Percentiles rank a stretch among this genome's conserved stretches.
phyloP scores from a whole-genome alignment of 2,797 vertebrate genomes.

The Lagodon rhomboides region DNA sequence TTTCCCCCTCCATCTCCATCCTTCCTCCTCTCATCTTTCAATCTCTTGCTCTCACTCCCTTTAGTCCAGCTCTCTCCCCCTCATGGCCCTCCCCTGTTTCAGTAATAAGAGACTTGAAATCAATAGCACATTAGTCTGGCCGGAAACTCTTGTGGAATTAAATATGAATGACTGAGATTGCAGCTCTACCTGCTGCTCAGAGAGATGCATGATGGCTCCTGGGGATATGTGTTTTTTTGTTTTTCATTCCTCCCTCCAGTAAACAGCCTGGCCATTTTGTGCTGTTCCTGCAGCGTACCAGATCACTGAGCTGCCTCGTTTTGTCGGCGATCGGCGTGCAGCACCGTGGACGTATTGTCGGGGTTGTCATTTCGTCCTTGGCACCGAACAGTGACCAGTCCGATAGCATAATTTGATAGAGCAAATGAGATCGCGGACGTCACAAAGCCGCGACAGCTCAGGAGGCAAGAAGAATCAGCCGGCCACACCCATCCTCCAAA shows the following conservation, averaged over 20 bases:
- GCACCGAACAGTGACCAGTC: slow-evolving; percentile 54
- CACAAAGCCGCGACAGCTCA: slow-evolving; percentile 80
- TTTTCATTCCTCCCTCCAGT: slow-evolving; percentile 55
- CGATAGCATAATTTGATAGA: slow-evolving; percentile 66
- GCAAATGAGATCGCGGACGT: slow-evolving; percentile 70
- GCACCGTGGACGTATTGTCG: slow-evolving; percentile 46
- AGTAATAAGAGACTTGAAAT: slow-evolving; percentile 88
- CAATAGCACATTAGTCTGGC: slow-evolving; percentile 90
- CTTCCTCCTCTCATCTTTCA: slow-evolving; percentile 67
- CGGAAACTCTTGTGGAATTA: slow-evolving; percentile 88
- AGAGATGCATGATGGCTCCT: slow-evolving; percentile 78
- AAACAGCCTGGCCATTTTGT: slow-evolving; percentile 78
- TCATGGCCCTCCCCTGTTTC: slow-evolving; percentile 68
- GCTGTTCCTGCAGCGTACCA: slow-evolving; percentile 52
- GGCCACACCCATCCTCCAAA: slow-evolving; percentile 78
- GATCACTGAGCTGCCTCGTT: slow-evolving; percentile 57
- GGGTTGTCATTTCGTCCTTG: slow-evolving; percentile 55
- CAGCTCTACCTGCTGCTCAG: slow-evolving; percentile 85
- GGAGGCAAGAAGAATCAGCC: slow-evolving; percentile 73
- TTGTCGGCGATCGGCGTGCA: slow-evolving; percentile 45
- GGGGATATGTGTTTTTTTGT: slow-evolving; percentile 66
- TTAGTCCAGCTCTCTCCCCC: slow-evolving; percentile 65
- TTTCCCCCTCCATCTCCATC: slow-evolving; percentile 50
- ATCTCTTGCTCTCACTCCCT: slow-evolving; percentile 73
- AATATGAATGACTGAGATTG: slow-evolving; percentile 91